Evolutionary conservation across 1,140 invertebrate species (phyloP), one percentile per base, ranked within the genome.

Genomic region (Papilio polytes): DNA sequence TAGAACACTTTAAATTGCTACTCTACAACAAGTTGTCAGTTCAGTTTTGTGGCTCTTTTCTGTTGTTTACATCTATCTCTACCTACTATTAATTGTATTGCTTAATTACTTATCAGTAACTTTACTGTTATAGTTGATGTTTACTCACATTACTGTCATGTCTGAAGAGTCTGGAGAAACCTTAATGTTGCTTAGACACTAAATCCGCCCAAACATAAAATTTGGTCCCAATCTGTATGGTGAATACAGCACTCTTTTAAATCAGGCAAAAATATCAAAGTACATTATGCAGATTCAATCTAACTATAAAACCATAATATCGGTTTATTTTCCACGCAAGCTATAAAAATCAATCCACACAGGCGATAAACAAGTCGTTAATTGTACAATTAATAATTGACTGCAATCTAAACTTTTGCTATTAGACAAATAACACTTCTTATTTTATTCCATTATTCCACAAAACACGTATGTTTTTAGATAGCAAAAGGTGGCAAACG

Each of bases 1-100:
- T 93, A 92, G 90, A 90, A 66, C 31, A 18, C 41, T 73, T 18
- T 48, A 74, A 80, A 51, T 76, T 63, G 79, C 44, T 63, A 76
- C 46, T 41, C 59, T 80, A 51, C 80, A 31, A 70, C 63, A 70
- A 31, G 31, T 70, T 36, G 22, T 15, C 13, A 31, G 15, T 70
- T 26, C 8, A 70, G 13, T 70, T 70, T 70, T 70, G 12, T 70
- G 10, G 31, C 22, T 20, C 20, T 7, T n/a, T 51, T 46, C 20
- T 56, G 44, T 51, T 26, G 18, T 74, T 74, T 20, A 22, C 15
- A 22, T 20, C 12, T 63, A 63, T 59, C 6, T 41, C 36, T 41
- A 41, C 6, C 36, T 41, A 41, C 2, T 51, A 51, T 51, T 51
- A 4, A 18, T 3, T 13, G 48, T 51, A 6, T 51, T 51, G 13